Conservation (phyloP, 2,113 vertebrate genomes). For the Brachionichthys hirsutus region DNA sequence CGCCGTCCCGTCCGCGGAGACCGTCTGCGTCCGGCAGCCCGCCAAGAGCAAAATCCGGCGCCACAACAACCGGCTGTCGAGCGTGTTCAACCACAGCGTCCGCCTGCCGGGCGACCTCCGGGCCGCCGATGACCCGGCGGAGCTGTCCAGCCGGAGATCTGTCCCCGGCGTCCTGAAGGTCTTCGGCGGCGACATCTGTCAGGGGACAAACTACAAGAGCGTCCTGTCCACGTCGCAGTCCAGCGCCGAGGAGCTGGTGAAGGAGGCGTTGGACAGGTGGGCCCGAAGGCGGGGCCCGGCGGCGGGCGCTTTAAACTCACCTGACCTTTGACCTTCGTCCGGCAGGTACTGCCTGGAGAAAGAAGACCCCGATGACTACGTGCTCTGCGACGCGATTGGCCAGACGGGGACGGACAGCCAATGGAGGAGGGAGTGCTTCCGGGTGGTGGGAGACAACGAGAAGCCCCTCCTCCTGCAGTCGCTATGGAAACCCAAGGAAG, state of each 20-base stretch:
- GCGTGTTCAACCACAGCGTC: slow-evolving; percentile 75
- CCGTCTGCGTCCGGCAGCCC: slow-evolving; percentile 74
- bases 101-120: slow-evolving; percentile 44
- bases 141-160: slow-evolving; percentile 76
- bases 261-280: slow-evolving; percentile 81
- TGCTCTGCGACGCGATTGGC: slow-evolving; percentile 81
- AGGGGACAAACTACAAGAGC: slow-evolving; percentile 80
- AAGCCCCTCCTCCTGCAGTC: slow-evolving; percentile 80
- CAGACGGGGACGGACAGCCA: slow-evolving; percentile 60
- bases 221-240: slow-evolving; percentile 78
- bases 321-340: neutral
- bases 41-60: slow-evolving; percentile 81
- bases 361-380: slow-evolving; percentile 68
- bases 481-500: slow-evolving; percentile 82
- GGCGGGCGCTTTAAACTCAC: too few relatives aligned
- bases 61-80: slow-evolving; percentile 78
- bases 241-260: slow-evolving; percentile 77
- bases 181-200: slow-evolving; percentile 79
- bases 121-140: slow-evolving; percentile 62
- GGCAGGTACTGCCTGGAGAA: slow-evolving; percentile 79
- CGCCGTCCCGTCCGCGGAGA: slow-evolving; percentile 70
- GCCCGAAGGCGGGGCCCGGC: too few relatives aligned
- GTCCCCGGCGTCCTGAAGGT: slow-evolving; percentile 81
- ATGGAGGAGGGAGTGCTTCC: slow-evolving; percentile 79
- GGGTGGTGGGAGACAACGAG: slow-evolving; percentile 76